These are phyloP conservation scores for Ormyrus pomaceus DNA, from an alignment of 2,888 invertebrate species.

Conservation along the genomic window DNA sequence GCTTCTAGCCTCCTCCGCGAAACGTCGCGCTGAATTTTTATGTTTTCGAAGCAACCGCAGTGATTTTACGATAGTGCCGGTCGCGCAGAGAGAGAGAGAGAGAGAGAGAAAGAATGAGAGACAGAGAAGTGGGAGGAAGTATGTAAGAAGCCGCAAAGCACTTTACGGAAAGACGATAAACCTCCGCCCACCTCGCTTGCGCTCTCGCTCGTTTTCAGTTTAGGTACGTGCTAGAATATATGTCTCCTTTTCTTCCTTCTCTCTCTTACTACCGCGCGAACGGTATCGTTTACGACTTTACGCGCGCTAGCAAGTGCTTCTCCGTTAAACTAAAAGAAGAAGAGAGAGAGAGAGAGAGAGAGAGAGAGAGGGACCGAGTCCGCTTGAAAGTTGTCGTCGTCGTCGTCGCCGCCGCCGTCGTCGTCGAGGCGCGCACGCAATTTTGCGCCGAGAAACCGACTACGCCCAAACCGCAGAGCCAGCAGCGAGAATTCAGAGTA, in stretches of 20 bases:
- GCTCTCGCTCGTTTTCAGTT: constrained; percentile 66
- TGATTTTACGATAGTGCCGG: constrained; percentile 67
- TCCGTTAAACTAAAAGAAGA: not conserved
- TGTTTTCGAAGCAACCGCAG: constrained; percentile 62
- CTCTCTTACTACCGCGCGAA: constrained; percentile 36
- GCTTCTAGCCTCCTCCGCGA: constrained; percentile 16
- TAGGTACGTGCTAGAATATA: constrained; percentile 62
- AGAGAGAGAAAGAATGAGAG: constrained; percentile 25
- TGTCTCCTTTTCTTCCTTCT: constrained; percentile 53
- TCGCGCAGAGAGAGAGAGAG: constrained; percentile 32
- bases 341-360: not conserved
- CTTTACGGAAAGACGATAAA: constrained; percentile 60
- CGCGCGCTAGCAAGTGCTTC: constrained; percentile 58
- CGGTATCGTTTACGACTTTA: constrained; percentile 66
- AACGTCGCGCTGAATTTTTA: constrained; percentile 47
- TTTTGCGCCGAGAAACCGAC: constrained; percentile 8
- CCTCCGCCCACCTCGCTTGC: constrained; percentile 63
- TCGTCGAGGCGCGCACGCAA: constrained; percentile 18
- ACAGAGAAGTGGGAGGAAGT: constrained; percentile 44
- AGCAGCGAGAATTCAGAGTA: constrained; percentile 36
- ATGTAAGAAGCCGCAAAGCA: constrained; percentile 58
- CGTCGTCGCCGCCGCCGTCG: constrained; percentile 22
- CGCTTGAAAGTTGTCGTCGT: constrained; percentile 39
- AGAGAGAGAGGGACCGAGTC: constrained; percentile 20
- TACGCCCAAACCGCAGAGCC: constrained; percentile 34